Evolutionary conservation across 2,797 vertebrate species (phyloP).

Genomic region (Spinus olivaceus): DNA sequence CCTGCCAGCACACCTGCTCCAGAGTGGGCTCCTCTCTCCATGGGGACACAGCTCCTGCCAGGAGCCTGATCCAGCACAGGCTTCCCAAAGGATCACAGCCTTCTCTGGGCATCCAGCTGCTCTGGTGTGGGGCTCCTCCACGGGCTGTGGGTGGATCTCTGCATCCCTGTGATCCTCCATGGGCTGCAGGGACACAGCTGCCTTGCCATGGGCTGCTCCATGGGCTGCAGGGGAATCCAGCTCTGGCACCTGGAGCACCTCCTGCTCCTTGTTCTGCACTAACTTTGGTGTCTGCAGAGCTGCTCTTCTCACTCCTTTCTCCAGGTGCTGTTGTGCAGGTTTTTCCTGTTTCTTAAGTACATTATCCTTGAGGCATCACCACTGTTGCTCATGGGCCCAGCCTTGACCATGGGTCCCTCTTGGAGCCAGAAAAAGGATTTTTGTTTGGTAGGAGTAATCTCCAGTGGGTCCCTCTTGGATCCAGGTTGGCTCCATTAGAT

Average conservation of each 20-base stretch:
- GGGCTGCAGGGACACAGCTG: neutral
- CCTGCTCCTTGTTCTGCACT: neutral
- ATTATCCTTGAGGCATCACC: rapidly evolving
- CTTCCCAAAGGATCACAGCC: neutral
- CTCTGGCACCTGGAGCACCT: neutral
- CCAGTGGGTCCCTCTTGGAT: neutral
- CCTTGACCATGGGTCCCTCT: neutral
- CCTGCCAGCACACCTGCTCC: neutral
- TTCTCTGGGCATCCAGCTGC: neutral
- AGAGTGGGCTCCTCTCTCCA: neutral
- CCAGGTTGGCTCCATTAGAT: neutral
- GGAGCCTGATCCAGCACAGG: neutral
- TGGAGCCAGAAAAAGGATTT: too few relatives aligned
- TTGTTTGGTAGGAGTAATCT: too few relatives aligned
- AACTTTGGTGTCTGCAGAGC: neutral
- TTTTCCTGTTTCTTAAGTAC: neutral
- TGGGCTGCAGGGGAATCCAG: neutral
- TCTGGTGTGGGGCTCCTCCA: neutral
- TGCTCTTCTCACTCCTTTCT: neutral
- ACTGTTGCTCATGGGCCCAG: neutral
- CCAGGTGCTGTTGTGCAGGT: neutral
- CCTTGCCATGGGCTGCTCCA: neutral
- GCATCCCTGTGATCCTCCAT: rapidly evolving
- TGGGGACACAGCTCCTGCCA: neutral
- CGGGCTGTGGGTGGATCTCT: rapidly evolving